A percentile compares a stretch with the other conserved stretches of the same genome.
These are phyloP conservation scores for Sycophila sp. DNA, from an alignment of 1,140 invertebrate species.

Conservation along the genomic window DNA sequence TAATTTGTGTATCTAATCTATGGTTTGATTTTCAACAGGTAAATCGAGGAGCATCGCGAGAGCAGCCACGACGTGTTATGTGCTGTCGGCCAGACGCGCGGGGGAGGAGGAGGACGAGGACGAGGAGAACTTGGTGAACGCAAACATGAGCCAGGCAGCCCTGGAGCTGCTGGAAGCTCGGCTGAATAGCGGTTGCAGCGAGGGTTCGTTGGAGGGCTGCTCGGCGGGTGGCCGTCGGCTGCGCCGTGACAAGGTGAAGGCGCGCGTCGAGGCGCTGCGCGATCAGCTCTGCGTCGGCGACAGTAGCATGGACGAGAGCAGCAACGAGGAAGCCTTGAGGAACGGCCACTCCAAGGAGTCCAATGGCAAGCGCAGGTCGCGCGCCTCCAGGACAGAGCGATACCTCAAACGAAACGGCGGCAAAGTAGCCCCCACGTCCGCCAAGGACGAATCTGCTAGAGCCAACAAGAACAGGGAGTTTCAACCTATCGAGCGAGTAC, in stretches of 20 bases:
- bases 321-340: conserved; percentile 57
- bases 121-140: not conserved
- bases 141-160: not conserved
- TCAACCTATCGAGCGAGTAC: not conserved
- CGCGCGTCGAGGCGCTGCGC: conserved; percentile 72
- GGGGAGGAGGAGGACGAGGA: too few species aligned
- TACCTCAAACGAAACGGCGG: conserved; percentile 70
- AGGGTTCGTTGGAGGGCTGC: conserved; percentile 62
- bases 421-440: not conserved
- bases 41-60: too few species aligned
- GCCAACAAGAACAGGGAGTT: not conserved
- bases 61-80: not conserved
- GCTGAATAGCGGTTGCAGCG: conserved; percentile 50
- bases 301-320: conserved; percentile 77
- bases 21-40: too few species aligned
- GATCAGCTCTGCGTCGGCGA: conserved; percentile 72
- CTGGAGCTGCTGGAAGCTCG: not conserved
- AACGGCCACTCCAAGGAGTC: conserved; percentile 57
- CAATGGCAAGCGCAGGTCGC: conserved; percentile 66
- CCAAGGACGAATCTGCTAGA: not conserved
- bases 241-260: conserved; percentile 60
- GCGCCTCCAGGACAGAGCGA: conserved; percentile 80
- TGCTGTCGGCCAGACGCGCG: too few species aligned
- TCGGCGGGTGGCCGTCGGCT: not conserved
- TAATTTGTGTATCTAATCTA: too few species aligned